These are phyloP conservation scores for Strigamia transsilvanica DNA, from an alignment of 2,888 invertebrate genomes.

Conservation along the genomic window DNA sequence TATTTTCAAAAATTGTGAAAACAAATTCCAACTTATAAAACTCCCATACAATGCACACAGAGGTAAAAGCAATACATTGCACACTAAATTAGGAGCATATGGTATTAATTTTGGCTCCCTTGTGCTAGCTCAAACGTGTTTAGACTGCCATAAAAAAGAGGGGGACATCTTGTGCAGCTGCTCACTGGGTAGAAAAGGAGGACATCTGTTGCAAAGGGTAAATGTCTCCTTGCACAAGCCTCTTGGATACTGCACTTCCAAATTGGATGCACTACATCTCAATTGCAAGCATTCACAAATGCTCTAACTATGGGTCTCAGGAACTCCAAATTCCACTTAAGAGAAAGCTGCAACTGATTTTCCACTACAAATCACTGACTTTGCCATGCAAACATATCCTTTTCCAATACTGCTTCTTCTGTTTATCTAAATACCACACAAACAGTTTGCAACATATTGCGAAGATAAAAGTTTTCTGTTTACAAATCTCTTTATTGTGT, in stretches of 20 bases:
- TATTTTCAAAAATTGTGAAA: not conserved
- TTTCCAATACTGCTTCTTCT: not conserved
- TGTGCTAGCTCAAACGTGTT: slow-evolving; percentile 8
- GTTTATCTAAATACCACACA: not conserved
- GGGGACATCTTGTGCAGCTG: slow-evolving; percentile 3
- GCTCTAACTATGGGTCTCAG: not conserved
- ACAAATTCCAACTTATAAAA: not conserved
- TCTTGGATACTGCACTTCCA: slow-evolving; percentile 1
- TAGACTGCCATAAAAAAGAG: not conserved
- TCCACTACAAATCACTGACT: slow-evolving; percentile 1
- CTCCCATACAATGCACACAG: not conserved
- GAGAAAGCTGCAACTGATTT: not conserved
- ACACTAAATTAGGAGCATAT: not conserved
- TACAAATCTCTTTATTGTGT: not conserved
- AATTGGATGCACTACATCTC: slow-evolving; percentile 8
- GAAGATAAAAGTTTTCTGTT: not conserved
- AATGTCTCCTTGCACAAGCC: not conserved
- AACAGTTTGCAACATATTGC: not conserved
- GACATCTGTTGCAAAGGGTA: slow-evolving; percentile 8
- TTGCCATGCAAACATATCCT: not conserved
- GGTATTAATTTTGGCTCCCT: not conserved
- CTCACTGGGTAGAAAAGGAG: not conserved
- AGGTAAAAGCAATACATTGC: not conserved
- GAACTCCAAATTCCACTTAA: not conserved
- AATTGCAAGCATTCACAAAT: not conserved